phyloP scores from a whole-genome alignment of 35 echinoderm and acorn worm genomes.

The Nesometra sesokonis region DNA sequence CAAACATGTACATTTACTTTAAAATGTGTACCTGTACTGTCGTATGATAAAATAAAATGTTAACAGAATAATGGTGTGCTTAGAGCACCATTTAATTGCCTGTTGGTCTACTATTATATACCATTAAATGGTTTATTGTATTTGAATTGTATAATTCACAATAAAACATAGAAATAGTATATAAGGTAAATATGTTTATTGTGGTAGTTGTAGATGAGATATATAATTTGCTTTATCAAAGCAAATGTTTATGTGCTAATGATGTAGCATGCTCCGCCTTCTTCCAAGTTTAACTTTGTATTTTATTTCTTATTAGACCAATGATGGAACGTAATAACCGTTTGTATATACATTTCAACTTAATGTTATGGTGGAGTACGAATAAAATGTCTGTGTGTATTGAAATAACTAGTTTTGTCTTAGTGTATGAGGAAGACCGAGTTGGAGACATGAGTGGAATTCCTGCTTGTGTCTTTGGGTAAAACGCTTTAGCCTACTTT shows the following conservation, averaged over 20 bases:
- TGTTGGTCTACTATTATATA: too few relatives aligned
- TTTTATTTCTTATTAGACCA: background rate
- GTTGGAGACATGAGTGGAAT: too few relatives aligned
- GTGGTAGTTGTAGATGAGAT: background rate
- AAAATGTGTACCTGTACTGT: too few relatives aligned
- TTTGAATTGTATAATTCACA: too few relatives aligned
- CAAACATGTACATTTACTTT: too few relatives aligned
- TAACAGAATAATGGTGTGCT: too few relatives aligned
- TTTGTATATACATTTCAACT: background rate
- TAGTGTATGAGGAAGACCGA: too few relatives aligned
- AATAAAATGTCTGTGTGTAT: background rate
- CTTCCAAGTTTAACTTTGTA: background rate
- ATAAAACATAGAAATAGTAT: background rate
- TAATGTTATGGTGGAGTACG: background rate
- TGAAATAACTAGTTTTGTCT: background rate
- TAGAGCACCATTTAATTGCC: too few relatives aligned
- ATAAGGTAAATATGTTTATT: background rate
- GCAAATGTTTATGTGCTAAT: background rate
- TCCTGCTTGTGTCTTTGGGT: too few relatives aligned
- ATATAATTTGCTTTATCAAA: background rate
- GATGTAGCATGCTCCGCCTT: background rate
- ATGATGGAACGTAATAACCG: background rate
- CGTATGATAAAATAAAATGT: too few relatives aligned
- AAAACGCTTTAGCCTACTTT: too few relatives aligned
- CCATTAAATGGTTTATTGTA: too few relatives aligned